A percentile compares a stretch with the other conserved stretches of the same genome.
These are phyloP conservation scores for Gerris lacustris DNA, from an alignment of 2,888 invertebrate species.

Conservation along the genomic window DNA sequence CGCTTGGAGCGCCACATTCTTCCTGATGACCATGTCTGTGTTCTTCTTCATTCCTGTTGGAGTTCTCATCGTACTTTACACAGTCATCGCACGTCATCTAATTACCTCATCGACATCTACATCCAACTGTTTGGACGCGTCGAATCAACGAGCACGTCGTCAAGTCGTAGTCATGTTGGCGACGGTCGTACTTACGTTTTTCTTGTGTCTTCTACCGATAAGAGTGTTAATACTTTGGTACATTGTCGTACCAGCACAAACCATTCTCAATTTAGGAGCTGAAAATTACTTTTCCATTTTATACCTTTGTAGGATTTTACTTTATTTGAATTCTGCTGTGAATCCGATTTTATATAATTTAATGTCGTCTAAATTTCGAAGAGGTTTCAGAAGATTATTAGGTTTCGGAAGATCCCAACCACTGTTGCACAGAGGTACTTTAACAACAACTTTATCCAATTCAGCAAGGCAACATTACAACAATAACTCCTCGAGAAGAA, in stretches of 20 bases:
- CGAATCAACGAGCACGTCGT: conserved; percentile 56
- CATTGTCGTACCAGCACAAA: conserved; percentile 59
- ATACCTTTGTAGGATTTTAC: conserved; percentile 73
- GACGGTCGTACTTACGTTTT: conserved; percentile 76
- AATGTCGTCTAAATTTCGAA: conserved; percentile 81
- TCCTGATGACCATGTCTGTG: conserved; percentile 57
- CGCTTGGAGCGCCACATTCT: conserved; percentile 67
- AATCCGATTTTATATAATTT: conserved; percentile 86
- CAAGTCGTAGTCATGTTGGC: conserved; percentile 80
- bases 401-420: conserved; percentile 23
- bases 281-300: conserved; percentile 71
- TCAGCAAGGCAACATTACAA: conserved; percentile 28
- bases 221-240: conserved; percentile 72
- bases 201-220: conserved; percentile 77
- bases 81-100: conserved; percentile 69
- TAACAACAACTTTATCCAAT: conserved; percentile 29
- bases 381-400: conserved; percentile 46
- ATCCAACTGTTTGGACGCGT: conserved; percentile 38
- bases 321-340: conserved; percentile 78
- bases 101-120: conserved; percentile 46
- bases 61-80: conserved; percentile 66
- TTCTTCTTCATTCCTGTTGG: conserved; percentile 72
- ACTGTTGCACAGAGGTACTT: conserved; percentile 27
- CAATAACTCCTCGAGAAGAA: conserved; percentile 26
- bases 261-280: conserved; percentile 53